These are phyloP conservation scores for Phytoseiulus persimilis DNA, from an alignment of 2,888 invertebrate genomes.

Conservation along the genomic window DNA sequence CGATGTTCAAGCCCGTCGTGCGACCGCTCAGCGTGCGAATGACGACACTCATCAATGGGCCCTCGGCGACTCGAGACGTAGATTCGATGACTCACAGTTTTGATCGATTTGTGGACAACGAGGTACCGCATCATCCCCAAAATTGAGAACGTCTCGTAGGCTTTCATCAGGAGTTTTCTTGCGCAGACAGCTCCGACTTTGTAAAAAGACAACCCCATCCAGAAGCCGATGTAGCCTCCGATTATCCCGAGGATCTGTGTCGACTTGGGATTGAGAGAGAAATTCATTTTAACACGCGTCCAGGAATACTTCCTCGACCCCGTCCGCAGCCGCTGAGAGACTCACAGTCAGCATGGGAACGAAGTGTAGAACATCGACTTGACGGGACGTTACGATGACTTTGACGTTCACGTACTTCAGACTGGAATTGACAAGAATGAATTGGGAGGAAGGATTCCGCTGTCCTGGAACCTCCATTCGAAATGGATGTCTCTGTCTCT, in stretches of 20 bases:
- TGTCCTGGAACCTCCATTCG: background rate
- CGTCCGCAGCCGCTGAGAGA: too few species aligned
- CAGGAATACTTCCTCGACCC: too few species aligned
- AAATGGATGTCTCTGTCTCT: background rate
- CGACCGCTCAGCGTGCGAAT: background rate
- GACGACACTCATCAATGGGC: too few species aligned
- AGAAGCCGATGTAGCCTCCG: conserved; percentile 23
- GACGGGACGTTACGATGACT: conserved; percentile 26
- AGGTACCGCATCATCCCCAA: conserved; percentile 6
- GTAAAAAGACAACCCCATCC: conserved; percentile 29
- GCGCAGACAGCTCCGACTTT: conserved; percentile 23
- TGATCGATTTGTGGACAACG: conserved; percentile 15
- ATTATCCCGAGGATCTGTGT: conserved; percentile 28
- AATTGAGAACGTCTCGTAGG: background rate
- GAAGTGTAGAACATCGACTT: conserved; percentile 27
- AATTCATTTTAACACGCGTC: too few species aligned
- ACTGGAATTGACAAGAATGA: background rate
- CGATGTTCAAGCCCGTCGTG: background rate
- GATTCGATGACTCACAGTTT: background rate
- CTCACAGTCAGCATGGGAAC: conserved; percentile 19
- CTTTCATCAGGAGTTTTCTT: background rate
- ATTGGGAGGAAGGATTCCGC: background rate
- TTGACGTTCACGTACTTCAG: conserved; percentile 34
- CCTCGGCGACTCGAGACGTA: too few species aligned
- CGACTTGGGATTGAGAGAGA: background rate